phyloP scores from a whole-genome alignment of 2,888 invertebrate genomes.

The Xanthorhoe spadicearia region DNA sequence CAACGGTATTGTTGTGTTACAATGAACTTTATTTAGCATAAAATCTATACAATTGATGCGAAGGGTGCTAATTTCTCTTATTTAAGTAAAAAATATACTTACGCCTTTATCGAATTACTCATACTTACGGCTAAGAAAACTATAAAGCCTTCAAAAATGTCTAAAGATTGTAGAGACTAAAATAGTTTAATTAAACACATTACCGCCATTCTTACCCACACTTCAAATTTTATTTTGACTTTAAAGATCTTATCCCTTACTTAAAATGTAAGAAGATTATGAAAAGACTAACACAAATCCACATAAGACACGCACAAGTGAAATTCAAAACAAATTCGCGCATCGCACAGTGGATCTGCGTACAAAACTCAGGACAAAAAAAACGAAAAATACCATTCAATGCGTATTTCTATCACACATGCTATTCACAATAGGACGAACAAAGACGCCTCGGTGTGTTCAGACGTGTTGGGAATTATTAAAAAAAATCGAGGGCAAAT shows the following conservation, averaged over 20 bases:
- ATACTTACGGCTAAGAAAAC: too few relatives aligned
- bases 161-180: too few relatives aligned
- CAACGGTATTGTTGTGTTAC: conserved; percentile 60
- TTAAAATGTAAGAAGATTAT: conserved; percentile 14
- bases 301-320: conserved; percentile 25
- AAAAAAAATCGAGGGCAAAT: conserved; percentile 71
- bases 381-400: conserved; percentile 61
- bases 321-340: conserved; percentile 34
- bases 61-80: conserved; percentile 55
- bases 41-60: conserved; percentile 56
- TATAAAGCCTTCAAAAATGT: too few relatives aligned
- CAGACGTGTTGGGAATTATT: conserved; percentile 78
- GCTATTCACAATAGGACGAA: conserved; percentile 76
- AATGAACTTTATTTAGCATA: conserved; percentile 77
- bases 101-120: neutral
- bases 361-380: conserved; percentile 54
- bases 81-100: neutral
- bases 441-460: conserved; percentile 59
- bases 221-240: too few relatives aligned
- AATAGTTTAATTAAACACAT: too few relatives aligned
- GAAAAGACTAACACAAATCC: conserved; percentile 7
- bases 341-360: conserved; percentile 48
- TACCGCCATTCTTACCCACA: too few relatives aligned
- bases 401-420: conserved; percentile 69
- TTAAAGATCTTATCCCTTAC: neutral